Base-by-base conservation (phyloP, 2,888 invertebrate genomes). In the Zygogramma bicolorata region DNA sequence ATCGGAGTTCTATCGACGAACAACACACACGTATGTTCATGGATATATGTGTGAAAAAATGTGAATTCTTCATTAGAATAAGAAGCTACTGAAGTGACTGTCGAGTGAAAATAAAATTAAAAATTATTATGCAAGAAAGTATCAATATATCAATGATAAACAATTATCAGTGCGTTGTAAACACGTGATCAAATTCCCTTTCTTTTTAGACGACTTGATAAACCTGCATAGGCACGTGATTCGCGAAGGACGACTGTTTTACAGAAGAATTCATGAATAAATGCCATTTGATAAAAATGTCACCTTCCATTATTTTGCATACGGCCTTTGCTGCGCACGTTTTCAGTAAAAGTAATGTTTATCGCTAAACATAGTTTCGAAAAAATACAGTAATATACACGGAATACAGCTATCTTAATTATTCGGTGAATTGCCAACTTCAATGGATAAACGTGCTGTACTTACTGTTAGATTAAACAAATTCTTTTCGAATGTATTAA, bases 271-370 rank as follows among this genome's bases (percentile, higher is more conserved):
- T 74, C 60, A 61, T 65, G 71, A 65, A 67, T 63, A 60, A 66
- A 68, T 71, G 70, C 62, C 58, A 62, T 34, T 60, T 53, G 40
- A 66, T 69, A 72, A 70, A 68, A 77, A 74, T 75, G 74, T 75
- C 75, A 70, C 73, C 76, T 76, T 68, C 66, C 63, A 40, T 46
- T 70, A 70, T 75, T 75, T 61, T 75, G 63, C 77, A 76, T 78
- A 74, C 75, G 75, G 74, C 76, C 76, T 75, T 75, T 63, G 62
- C n/a, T 46, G 49, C 38, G 49, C 71, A 70, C 59, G 66, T 70
- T 65, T 70, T 38, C 53, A 71, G 76, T 77, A 77, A 77, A 76
- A 77, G 77, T 75, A 67, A 66, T 68, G 59, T 49, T 53, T 42
- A 20, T 34, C 34, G 61, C 60, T 61, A 49, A 68, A 68, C 34